Evolutionary conservation across 2,888 invertebrate genomes (phyloP).

Genomic region (Calephelis perditalis): DNA sequence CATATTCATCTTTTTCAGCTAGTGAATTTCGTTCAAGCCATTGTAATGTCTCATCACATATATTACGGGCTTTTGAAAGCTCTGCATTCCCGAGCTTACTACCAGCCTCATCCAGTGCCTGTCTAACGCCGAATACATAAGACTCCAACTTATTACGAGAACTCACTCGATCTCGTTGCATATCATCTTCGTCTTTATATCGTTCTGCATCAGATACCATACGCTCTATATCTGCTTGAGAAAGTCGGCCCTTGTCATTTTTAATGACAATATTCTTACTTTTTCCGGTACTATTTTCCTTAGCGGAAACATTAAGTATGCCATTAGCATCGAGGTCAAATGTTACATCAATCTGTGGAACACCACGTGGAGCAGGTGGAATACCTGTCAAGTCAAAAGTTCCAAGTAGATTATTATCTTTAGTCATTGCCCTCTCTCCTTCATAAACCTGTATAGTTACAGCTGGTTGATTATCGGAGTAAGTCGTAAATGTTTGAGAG

Average conservation of each 20-base stretch:
- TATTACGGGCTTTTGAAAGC: constrained; percentile 62
- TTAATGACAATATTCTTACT: neutral
- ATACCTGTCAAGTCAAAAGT: constrained; percentile 83
- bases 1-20: constrained; percentile 82
- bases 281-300: constrained; percentile 64
- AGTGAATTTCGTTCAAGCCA: constrained; percentile 83
- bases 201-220: constrained; percentile 87
- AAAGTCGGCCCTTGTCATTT: no score
- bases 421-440: constrained; percentile 89
- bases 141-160: constrained; percentile 84
- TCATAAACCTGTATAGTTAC: constrained; percentile 58
- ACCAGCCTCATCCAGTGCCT: constrained; percentile 79
- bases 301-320: constrained; percentile 86
- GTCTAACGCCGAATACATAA: constrained; percentile 83
- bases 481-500: constrained; percentile 86
- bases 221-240: constrained; percentile 32
- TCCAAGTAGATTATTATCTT: constrained; percentile 84
- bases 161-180: constrained; percentile 79
- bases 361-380: constrained; percentile 82
- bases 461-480: constrained; percentile 87
- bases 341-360: constrained; percentile 83
- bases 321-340: constrained; percentile 69
- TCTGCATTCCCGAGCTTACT: constrained; percentile 79
- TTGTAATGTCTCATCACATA: constrained; percentile 76
- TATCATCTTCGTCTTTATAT: constrained; percentile 83